Evolutionary conservation across 1,140 invertebrate genomes (phyloP), one percentile per base, ranked within the genome.

Genomic region (Pomacea maculata): DNA sequence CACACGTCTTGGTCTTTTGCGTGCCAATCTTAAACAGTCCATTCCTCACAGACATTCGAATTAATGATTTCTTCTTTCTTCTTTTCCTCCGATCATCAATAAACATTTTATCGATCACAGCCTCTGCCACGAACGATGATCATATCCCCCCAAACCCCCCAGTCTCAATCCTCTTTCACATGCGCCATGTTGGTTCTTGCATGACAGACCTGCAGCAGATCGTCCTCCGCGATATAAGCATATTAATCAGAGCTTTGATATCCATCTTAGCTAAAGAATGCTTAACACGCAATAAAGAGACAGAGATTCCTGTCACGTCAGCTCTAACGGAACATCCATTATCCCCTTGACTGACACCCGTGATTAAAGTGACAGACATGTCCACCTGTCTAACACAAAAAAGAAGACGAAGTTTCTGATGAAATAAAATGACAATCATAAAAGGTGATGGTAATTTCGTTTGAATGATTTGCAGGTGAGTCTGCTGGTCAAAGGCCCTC

Each of bases 381-480:
- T 61, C 57, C 57, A 61, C 57, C 57, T 61, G 11, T 61, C 11
- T 3, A 2, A 2, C 11, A 67, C 76, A 29, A 11, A n/a, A 61
- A n/a, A 78, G 8, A 78, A 68, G 21, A 14, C 19, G 52, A 3
- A n/a, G 21, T 10, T 52, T 65, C 25, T 29, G 14, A 17, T 25
- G 5, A 25, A 45, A 68, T 78, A 10, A 78, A 67, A 1, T 61
- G 12, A 11, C 54, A 25, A 1, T 2, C 65, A 67, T 3, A 29
- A 15, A 15, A 63, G 15, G 14, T 14, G 21, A 45, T 17, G 12
- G 29, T n/a, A 25, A 78, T 57, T 79, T 19, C 34, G 14, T 63
- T 63, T 70, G 29, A 29, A 34, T 73, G 8, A 45, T 45, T 73
- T 73, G 29, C 78, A 82, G 81, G 80, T 84, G 55, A 84, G 67